These are phyloP conservation scores for Cynoglossus semilaevis DNA, from an alignment of 2,113 vertebrate genomes.

Conservation along the genomic window DNA sequence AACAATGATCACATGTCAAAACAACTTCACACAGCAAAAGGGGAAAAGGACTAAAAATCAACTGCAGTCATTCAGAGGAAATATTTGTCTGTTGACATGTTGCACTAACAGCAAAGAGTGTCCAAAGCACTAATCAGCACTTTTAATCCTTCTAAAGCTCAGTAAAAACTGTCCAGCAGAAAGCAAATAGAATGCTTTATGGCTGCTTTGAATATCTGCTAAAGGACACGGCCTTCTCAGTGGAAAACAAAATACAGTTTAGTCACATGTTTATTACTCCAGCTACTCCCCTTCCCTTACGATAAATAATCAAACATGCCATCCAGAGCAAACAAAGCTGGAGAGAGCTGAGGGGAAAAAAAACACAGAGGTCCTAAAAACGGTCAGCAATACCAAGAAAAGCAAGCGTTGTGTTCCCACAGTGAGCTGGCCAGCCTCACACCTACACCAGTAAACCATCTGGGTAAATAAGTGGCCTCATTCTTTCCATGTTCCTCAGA, in stretches of 20 bases:
- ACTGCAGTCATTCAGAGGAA: conserved; percentile 42
- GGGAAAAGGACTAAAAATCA: background rate
- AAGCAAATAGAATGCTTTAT: conserved; percentile 85
- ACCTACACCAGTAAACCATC: conserved; percentile 94
- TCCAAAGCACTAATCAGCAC: conserved; percentile 43
- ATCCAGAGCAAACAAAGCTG: conserved; percentile 96
- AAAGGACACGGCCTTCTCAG: conserved; percentile 88
- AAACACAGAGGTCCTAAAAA: conserved; percentile 86
- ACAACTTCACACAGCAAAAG: conserved; percentile 36
- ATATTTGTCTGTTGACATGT: conserved; percentile 56
- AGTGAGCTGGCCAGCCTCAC: conserved; percentile 85
- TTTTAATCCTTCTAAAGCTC: conserved; percentile 74
- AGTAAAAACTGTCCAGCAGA: conserved; percentile 61
- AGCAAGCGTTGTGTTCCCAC: conserved; percentile 90
- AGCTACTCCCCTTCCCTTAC: conserved; percentile 93
- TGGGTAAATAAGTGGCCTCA: conserved; percentile 95
- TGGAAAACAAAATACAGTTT: conserved; percentile 93
- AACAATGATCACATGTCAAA: conserved; percentile 64
- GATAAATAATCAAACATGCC: conserved; percentile 98
- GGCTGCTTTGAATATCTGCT: conserved; percentile 84
- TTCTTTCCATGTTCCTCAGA: conserved; percentile 92
- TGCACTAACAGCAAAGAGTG: conserved; percentile 44
- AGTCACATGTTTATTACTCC: conserved; percentile 94
- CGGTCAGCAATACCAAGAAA: conserved; percentile 88
- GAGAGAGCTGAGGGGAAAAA: conserved; percentile 79